Conservation (phyloP, 2,797 vertebrate genomes). For the Enteromius thamalakanensis region DNA sequence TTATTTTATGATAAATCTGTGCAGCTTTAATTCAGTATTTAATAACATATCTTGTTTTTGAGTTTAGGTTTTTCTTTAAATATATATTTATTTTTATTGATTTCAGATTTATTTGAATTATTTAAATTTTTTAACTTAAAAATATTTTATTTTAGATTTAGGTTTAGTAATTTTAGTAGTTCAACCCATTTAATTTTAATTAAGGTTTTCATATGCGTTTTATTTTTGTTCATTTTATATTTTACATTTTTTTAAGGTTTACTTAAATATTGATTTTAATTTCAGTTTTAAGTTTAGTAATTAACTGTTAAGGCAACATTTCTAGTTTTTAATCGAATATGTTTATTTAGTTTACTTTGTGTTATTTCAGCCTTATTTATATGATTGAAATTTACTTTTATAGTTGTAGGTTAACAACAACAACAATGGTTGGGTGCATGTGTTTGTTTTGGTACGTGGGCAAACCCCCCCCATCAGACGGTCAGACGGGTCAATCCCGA, state of each 20-base stretch:
- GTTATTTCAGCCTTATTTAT: not conserved
- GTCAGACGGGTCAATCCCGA: conserved; percentile 33
- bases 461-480: conserved; percentile 24
- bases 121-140: not conserved
- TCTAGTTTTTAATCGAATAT: not conserved
- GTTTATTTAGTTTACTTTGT: not conserved
- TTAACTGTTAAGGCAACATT: not conserved
- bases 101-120: not conserved
- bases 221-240: not conserved
- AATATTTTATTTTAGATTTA: not conserved
- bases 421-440: not conserved
- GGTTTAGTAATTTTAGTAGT: not conserved
- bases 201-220: not conserved
- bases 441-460: conserved; percentile 45
- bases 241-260: too few species aligned
- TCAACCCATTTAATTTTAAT: not conserved
- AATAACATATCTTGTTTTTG: not conserved
- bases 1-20: not conserved
- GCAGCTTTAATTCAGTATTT: not conserved
- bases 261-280: too few species aligned
- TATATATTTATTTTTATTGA: not conserved
- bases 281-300: too few species aligned
- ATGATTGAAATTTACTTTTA: not conserved
- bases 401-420: conserved; percentile 20
- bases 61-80: not conserved